phyloP scores from a whole-genome alignment of 1,140 invertebrate genomes.

The Luehdorfia chinensis region DNA sequence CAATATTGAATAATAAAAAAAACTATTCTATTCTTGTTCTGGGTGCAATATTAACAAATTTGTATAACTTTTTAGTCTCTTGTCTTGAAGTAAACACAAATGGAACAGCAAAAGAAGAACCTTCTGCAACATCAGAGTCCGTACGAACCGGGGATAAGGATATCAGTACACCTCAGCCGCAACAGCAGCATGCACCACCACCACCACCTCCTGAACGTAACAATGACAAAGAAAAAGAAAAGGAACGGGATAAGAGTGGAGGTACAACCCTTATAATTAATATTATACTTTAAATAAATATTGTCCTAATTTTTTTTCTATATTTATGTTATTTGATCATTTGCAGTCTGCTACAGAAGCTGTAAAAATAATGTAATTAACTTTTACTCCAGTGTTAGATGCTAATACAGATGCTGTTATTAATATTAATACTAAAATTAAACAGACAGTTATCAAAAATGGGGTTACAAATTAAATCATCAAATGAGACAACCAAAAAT shows the following conservation, averaged over 20 bases:
- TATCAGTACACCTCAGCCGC: constrained; percentile 29
- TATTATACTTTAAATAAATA: too few species aligned
- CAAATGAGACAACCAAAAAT: too few species aligned
- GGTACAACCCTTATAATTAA: constrained; percentile 36
- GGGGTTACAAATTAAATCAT: too few species aligned
- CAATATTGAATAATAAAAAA: too few species aligned
- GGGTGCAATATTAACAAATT: constrained; percentile 4
- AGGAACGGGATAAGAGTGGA: constrained; percentile 69
- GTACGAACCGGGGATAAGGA: constrained; percentile 41
- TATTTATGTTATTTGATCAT: too few species aligned
- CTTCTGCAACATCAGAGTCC: constrained; percentile 35
- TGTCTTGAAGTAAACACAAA: constrained; percentile 66
- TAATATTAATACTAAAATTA: too few species aligned
- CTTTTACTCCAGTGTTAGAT: too few species aligned
- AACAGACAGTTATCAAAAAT: too few species aligned
- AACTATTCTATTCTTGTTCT: constrained; percentile 2
- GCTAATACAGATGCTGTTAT: too few species aligned
- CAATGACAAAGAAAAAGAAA: constrained; percentile 68
- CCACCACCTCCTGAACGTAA: constrained; percentile 56
- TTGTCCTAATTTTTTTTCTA: too few species aligned
- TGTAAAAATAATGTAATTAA: too few species aligned
- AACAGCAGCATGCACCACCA: constrained; percentile 40
- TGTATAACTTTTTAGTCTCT: constrained; percentile 41
- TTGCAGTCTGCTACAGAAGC: too few species aligned
- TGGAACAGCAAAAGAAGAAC: constrained; percentile 59